These are phyloP conservation scores for Mormyrus proboscirostris DNA, from an alignment of 2,797 vertebrate species.

Conservation along the genomic window DNA sequence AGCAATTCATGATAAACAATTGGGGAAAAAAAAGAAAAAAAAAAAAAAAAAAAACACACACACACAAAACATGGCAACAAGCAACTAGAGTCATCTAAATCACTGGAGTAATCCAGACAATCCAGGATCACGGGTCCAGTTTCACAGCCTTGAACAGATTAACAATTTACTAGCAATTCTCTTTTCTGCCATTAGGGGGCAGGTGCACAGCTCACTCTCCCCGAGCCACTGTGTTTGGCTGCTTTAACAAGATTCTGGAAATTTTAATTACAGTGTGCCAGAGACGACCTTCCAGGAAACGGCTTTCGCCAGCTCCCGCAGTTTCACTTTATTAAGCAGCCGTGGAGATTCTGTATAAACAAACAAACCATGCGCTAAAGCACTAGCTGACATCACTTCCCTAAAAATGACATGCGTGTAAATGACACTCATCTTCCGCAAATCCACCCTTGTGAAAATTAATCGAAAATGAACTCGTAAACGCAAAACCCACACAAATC, in stretches of 20 bases:
- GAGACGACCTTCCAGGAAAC: background rate
- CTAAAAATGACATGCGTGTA: background rate
- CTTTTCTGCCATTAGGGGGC: conserved; percentile 7
- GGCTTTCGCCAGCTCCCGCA: background rate
- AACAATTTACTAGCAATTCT: conserved; percentile 4
- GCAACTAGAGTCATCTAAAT: background rate
- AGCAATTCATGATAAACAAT: background rate
- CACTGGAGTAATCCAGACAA: background rate
- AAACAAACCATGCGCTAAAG: background rate
- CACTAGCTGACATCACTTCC: background rate
- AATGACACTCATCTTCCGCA: background rate
- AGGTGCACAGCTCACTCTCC: background rate
- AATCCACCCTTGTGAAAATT: background rate
- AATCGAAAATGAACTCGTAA: background rate
- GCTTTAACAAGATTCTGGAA: background rate
- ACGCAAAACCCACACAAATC: background rate
- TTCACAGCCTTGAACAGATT: background rate
- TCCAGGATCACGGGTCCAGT: background rate
- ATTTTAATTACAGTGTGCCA: background rate
- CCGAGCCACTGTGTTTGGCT: background rate
- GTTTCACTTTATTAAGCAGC: background rate
- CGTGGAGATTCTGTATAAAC: background rate
- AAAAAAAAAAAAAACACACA: too few relatives aligned
- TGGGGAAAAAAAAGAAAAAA: too few relatives aligned
- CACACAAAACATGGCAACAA: background rate